Base-by-base conservation (phyloP, 2,888 invertebrate species). In the Gari tellinella region DNA sequence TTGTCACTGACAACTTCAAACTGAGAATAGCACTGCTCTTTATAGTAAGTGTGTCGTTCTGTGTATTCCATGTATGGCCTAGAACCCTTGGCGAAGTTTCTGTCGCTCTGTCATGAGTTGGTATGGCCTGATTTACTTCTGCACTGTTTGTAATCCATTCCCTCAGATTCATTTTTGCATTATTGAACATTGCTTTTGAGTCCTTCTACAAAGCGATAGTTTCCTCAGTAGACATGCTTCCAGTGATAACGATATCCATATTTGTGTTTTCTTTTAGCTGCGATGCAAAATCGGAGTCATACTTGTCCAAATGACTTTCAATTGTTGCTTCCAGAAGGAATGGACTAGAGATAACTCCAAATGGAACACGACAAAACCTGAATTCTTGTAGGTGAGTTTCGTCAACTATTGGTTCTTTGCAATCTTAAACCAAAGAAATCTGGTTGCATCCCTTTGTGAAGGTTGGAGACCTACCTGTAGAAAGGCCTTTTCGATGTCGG, bases 401-500 rank as follows among this genome's bases (percentile, higher is more conserved):
- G 19, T 17, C 26, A 25, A 41, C 8, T 15, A 17, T 56, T 41
- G 21, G 15, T 15, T 15, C n/a, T 41, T 43, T n/a, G 38, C 26
- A 57, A 56, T 49, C 15, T 46, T 48, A 4, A 69, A 8, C 69
- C 62, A 69, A 2, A 69, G 31, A 45, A 69, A 69, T 17, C 49
- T 43, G 3, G 67, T 67, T 5, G 61, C 46, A 37, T 67, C 67
- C n/a, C 67, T 45, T 26, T 58, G 26, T 15, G 1, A 12, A 3
- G 40, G 25, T 7, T 64, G 48, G 8, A 64, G n/a, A 2, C 26
- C 58, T 41, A 68, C 26, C 17, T 68, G 43, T 1, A 63, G 49
- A 25, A 68, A 68, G 1, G 62, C 62, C 31, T 68, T 63, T 19
- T 57, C 57, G 17, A 67, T 76, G 40, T 75, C 75, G 5, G 64